Evolutionary conservation across 2,888 invertebrate species (phyloP), one percentile per base, ranked within the genome.

Genomic region (Muscina levida): DNA sequence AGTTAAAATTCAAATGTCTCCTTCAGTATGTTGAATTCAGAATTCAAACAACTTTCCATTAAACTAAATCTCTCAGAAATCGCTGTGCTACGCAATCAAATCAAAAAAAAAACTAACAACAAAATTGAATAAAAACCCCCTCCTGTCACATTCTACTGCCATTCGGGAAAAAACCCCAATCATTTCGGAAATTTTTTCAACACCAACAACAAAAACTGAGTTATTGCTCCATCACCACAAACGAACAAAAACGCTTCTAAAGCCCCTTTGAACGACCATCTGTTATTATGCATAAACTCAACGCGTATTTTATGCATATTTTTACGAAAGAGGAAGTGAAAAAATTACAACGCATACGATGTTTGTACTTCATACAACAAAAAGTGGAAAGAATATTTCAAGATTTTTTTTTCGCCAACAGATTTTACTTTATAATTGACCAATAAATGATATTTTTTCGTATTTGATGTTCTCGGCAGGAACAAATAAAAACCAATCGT

Each of bases 381-480:
- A 26, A 56, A 13, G 26, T 24, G 56, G 5, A 56, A 56, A 24
- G 26, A 24, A 56, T 56, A 24, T 56, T 22, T 56, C 56, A 56
- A 77, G 42, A 37, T 56, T 77, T 65, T 74, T 70, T 73, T 57
- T 65, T 48, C 6, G 24, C 72, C 10, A n/a, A n/a, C n/a, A n/a
- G 24, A 37, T 37, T 65, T 39, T 46, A 51, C 67, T 68, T 77
- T 48, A 62, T 68, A 68, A 53, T 81, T 68, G 70, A 74, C 53
- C 56, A 77, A 77, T 59, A 80, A 77, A 81, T 72, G 75, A 59
- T 62, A 24, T 26, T 37, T 26, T 62, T 77, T 81, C 56, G 22
- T 72, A 68, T 15, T 31, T 31, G 13, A 56, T 77, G 73, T 1
- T 17, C 22, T 19, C 10, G 42, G 19, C 10, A 19, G n/a, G 39